Conservation (phyloP, 2,888 invertebrate species). For the Pammene aurita region DNA sequence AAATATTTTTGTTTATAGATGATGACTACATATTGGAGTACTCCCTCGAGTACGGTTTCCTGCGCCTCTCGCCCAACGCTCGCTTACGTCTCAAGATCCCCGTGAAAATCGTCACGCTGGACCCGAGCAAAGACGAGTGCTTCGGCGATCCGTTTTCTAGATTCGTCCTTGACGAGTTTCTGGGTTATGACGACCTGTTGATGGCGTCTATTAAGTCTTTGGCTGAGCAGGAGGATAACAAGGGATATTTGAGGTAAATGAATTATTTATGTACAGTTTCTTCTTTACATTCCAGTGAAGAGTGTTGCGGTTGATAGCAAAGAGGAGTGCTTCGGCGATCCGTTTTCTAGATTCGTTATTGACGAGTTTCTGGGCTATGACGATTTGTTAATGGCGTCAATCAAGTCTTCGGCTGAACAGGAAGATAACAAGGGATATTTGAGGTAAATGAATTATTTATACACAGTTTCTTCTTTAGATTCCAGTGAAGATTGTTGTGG, state of each 20-base stretch:
- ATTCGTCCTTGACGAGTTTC: conserved; percentile 94
- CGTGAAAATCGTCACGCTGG: conserved; percentile 92
- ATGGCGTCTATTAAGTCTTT: conserved; percentile 98
- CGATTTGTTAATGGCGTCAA: conserved; percentile 97
- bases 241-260: conserved; percentile 92
- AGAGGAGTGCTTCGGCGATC: conserved; percentile 97
- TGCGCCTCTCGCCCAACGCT: conserved; percentile 93
- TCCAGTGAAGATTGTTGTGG: conserved; percentile 92
- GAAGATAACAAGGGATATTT: conserved; percentile 98
- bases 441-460: conserved; percentile 75
- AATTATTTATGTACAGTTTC: background rate
- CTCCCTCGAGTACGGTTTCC: conserved; percentile 97
- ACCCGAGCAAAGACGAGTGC: conserved; percentile 94
- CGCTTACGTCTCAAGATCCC: conserved; percentile 95
- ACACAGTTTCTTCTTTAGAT: conserved; percentile 86
- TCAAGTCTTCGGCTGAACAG: conserved; percentile 96
- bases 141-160: conserved; percentile 97
- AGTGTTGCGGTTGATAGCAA: conserved; percentile 87
- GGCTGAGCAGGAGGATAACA: conserved; percentile 98
- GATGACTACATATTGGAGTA: conserved; percentile 99
- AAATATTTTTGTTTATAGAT: conserved; percentile 81
- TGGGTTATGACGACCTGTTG: conserved; percentile 98
- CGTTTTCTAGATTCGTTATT: conserved; percentile 93
- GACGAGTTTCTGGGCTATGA: conserved; percentile 98
- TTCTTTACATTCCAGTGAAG: conserved; percentile 94